A percentile compares a stretch with the other conserved stretches of the same genome.
Conservation (phyloP, 1,140 invertebrate species). For the Pentalonia nigronervosa region DNA sequence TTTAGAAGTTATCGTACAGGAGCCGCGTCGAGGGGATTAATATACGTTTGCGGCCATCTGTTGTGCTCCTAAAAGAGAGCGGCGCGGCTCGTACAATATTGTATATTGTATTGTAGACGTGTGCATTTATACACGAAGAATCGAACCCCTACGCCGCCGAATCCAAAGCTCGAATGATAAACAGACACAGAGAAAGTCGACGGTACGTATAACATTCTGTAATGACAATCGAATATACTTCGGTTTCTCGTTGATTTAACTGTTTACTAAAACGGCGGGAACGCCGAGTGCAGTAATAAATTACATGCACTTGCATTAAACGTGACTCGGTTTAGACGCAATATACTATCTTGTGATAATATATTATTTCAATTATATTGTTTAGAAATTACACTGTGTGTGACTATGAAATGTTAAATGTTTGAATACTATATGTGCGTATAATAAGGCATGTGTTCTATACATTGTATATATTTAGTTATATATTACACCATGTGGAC, state of each 20-base stretch:
- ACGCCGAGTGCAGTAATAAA: neutral
- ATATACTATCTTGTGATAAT: neutral
- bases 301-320: neutral
- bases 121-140: neutral
- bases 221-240: constrained; percentile 5
- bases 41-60: constrained; percentile 40
- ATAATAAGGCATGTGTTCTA: neutral
- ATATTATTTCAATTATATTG: neutral
- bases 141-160: neutral
- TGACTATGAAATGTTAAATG: neutral
- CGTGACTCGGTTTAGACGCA: neutral
- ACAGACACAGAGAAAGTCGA: neutral
- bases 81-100: neutral
- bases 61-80: constrained; percentile 14
- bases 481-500: neutral
- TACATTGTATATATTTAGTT: neutral
- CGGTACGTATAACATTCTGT: neutral
- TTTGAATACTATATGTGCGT: neutral
- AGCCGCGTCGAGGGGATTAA: neutral
- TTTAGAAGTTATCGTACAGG: neutral
- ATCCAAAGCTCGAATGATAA: neutral
- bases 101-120: neutral
- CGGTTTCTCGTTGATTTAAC: constrained; percentile 44
- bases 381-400: neutral
- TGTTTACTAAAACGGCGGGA: neutral